Conservation (phyloP, 92 coral and sea anemone species). For the Porites rus region DNA sequence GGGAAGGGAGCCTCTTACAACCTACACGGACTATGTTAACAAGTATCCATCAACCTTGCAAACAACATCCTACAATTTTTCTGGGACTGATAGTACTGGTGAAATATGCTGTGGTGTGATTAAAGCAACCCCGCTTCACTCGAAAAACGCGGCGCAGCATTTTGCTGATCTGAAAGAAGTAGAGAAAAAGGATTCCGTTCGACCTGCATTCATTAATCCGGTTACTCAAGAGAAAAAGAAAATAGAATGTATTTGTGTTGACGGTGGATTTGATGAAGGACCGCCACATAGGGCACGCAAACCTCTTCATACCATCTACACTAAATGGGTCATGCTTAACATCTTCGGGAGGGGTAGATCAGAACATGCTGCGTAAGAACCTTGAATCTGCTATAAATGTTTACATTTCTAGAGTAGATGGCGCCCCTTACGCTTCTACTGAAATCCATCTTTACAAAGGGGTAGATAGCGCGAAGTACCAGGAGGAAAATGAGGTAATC, state of each 20-base stretch:
- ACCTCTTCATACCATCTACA: constrained; percentile 81
- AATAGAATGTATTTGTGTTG: constrained; percentile 73
- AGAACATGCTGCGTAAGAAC: constrained; percentile 55
- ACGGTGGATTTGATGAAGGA: constrained; percentile 69
- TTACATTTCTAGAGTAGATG: constrained; percentile 66
- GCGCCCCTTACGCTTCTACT: constrained; percentile 73
- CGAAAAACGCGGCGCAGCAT: constrained; percentile 74
- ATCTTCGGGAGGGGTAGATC: constrained; percentile 52
- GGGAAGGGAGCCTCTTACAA: constrained; percentile 67
- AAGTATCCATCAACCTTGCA: constrained; percentile 77
- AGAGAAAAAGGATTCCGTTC: constrained; percentile 38
- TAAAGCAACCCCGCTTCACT: constrained; percentile 62
- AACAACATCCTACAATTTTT: constrained; percentile 76
- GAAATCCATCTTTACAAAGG: constrained; percentile 67
- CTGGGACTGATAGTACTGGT: constrained; percentile 68
- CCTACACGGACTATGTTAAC: constrained; percentile 68
- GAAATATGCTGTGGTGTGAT: constrained; percentile 76
- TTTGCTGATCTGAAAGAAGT: constrained; percentile 56
- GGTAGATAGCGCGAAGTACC: constrained; percentile 28
- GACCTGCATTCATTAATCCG: constrained; percentile 65
- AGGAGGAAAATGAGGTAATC: constrained; percentile 51
- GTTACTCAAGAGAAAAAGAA: constrained; percentile 41
- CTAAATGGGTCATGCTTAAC: constrained; percentile 63
- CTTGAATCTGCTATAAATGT: constrained; percentile 73
- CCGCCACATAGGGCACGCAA: constrained; percentile 71